Evolutionary conservation across 2,888 invertebrate species (phyloP).

Genomic region (Oligia latruncula): DNA sequence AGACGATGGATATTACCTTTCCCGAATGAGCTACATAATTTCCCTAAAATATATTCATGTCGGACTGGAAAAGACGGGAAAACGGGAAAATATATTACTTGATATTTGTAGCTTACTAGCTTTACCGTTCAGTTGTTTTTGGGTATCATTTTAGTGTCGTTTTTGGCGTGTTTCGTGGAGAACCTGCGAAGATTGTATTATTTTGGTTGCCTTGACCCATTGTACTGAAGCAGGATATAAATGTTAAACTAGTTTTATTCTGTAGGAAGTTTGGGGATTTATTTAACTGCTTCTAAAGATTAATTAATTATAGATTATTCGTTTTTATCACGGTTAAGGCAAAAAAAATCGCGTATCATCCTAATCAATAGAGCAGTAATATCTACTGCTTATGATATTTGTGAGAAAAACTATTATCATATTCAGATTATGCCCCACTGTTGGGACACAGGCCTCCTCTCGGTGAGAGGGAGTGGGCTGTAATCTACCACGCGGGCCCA

Average conservation of each 20-base stretch:
- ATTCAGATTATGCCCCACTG: too few relatives aligned
- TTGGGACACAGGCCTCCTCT: too few relatives aligned
- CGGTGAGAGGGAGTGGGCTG: too few relatives aligned
- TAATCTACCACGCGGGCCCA: too few relatives aligned
- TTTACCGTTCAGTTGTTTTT: constrained; percentile 7
- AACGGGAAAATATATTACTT: constrained; percentile 52
- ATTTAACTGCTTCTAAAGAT: not conserved
- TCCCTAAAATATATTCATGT: constrained; percentile 60
- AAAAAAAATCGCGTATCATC: too few relatives aligned
- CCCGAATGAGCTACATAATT: constrained; percentile 62
- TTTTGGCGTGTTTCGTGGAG: not conserved
- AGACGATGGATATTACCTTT: constrained; percentile 55
- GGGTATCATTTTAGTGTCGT: constrained; percentile 20
- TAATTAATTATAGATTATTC: not conserved
- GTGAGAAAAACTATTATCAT: too few relatives aligned
- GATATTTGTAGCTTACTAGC: constrained; percentile 38
- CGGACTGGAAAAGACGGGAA: constrained; percentile 23
- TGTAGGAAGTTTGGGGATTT: not conserved
- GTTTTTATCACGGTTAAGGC: too few relatives aligned
- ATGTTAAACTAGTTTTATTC: not conserved
- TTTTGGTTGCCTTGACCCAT: not conserved
- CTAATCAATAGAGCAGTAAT: too few relatives aligned
- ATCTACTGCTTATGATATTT: too few relatives aligned
- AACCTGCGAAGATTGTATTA: not conserved
- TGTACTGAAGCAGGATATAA: not conserved